Evolutionary conservation across 2,797 vertebrate species (phyloP).

Genomic region (Mallotus villosus): DNA sequence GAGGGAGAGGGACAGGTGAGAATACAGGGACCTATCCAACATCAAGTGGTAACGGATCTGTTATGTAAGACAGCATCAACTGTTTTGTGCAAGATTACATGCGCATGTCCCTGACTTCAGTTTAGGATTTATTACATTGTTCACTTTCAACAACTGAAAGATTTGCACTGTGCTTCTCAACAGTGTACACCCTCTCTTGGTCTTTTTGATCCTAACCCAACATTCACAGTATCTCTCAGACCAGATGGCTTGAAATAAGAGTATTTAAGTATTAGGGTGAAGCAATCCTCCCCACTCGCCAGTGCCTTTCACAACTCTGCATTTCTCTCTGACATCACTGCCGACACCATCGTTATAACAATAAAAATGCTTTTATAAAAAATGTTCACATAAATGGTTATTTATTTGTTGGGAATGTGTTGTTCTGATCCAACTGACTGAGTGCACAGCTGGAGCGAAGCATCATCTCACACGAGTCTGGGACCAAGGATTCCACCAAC

Average conservation of each 20-base stretch:
- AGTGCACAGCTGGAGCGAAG: background rate
- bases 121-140: slow-evolving; percentile 41
- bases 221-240: slow-evolving; percentile 57
- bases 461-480: background rate
- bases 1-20: slow-evolving; percentile 5
- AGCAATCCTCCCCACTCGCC: slow-evolving; percentile 34
- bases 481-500: background rate
- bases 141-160: slow-evolving; percentile 15
- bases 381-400: background rate
- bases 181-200: slow-evolving; percentile 25
- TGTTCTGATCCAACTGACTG: background rate
- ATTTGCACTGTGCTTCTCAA: background rate
- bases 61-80: background rate
- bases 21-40: background rate
- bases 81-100: slow-evolving; percentile 16
- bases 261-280: slow-evolving; percentile 71
- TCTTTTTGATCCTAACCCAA: slow-evolving; percentile 42
- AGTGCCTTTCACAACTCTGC: slow-evolving; percentile 17
- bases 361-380: background rate
- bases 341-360: slow-evolving; percentile 25
- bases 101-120: slow-evolving; percentile 24
- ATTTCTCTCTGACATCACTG: slow-evolving; percentile 24
- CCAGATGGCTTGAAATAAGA: slow-evolving; percentile 72
- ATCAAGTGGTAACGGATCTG: background rate
- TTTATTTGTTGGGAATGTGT: slow-evolving; percentile 1